These are phyloP conservation scores for Teleiodes luculella DNA, from an alignment of 2,888 invertebrate species.

Conservation along the genomic window DNA sequence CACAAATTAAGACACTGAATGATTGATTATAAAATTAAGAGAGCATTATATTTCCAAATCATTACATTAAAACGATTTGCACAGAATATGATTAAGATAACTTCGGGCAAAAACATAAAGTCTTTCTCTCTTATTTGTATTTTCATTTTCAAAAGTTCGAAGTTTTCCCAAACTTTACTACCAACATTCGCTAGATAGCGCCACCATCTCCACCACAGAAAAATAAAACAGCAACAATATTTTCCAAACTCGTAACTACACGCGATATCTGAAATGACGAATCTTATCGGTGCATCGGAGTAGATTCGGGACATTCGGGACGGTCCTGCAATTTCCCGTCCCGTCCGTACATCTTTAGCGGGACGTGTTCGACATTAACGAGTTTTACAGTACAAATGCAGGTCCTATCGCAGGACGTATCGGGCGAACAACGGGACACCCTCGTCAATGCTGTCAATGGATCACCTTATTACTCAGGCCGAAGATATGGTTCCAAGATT, in stretches of 20 bases:
- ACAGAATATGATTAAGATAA: too few relatives aligned
- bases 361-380: constrained; percentile 10
- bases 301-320: constrained; percentile 6
- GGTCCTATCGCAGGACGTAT: constrained; percentile 5
- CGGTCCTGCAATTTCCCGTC: constrained; percentile 7
- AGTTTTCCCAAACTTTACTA: too few relatives aligned
- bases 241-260: neutral
- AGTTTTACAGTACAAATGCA: constrained; percentile 1
- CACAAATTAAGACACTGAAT: too few relatives aligned
- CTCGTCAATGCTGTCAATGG: constrained; percentile 13
- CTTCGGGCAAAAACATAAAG: too few relatives aligned
- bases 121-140: too few relatives aligned
- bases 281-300: constrained; percentile 5
- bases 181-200: constrained; percentile 6
- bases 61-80: too few relatives aligned
- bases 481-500: too few relatives aligned
- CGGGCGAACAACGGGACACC: constrained; percentile 10
- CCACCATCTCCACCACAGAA: neutral
- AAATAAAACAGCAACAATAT: neutral
- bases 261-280: constrained; percentile 6
- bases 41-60: too few relatives aligned
- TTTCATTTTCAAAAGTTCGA: too few relatives aligned
- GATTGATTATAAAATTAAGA: too few relatives aligned
- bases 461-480: constrained; percentile 9
- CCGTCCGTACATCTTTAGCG: constrained; percentile 5